Evolutionary conservation across 37 sponge, comb jelly and placozoan species (phyloP), one percentile per base, ranked within the genome.

Genomic region (Tethya wilhelma): DNA sequence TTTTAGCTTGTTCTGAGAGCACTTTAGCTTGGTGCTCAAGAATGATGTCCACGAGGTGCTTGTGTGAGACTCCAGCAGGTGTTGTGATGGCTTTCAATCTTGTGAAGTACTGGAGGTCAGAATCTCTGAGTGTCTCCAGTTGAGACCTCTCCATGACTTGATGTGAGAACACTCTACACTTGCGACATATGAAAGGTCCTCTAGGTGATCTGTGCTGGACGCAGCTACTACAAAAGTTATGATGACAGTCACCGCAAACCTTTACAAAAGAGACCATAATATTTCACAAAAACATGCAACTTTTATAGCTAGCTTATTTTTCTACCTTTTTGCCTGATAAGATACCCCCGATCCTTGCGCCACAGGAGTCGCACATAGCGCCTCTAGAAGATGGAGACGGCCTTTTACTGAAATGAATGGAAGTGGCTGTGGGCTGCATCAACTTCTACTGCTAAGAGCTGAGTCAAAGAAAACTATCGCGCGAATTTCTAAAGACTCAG

Each of bases 81-180:
- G 46, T 20, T 0, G 28, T 20, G 8, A 86, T 46, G 14, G 26
- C 14, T 11, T 44, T 59, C 26, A 17, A 31, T n/a, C 26, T 30
- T 5, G 67, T 31, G 59, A 57, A 85, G 64, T 79, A 65, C 40
- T 64, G 44, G 41, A 86, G 80, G 38, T 79, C 59, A 20, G 20
- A 19, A 0, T 25, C 38, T 31, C 56, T 44, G 29, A 86, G 74
- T 5, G 12, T 8, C 29, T 64, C 45, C 36, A 86, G 75, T 20
- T 79, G 80, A 32, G 12, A 9, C 19, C 74, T 64, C 64, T 86
- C 73, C 46, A 86, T 86, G 30, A 86, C 79, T 29, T 43, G 38
- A 36, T 22, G 19, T 25, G 38, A 22, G 11, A 79, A 70, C 0
- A 86, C 64, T 14, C 19, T 43, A 38, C 87, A 86, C 2, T 44